phyloP scores from a whole-genome alignment of 2,888 invertebrate species.

The Himalopsyche anomala region DNA sequence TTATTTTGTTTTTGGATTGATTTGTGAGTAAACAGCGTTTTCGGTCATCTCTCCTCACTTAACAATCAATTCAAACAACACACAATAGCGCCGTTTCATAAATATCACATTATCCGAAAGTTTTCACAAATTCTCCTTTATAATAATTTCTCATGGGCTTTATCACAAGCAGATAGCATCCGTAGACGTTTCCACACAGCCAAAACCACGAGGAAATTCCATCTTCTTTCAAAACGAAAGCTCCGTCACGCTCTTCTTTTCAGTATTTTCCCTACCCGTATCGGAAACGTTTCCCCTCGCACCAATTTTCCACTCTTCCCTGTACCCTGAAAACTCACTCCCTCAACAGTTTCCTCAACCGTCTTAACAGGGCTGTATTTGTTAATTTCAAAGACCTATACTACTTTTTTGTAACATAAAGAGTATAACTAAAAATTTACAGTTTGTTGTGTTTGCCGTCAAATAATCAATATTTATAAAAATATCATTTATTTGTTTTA shows the following conservation, averaged over 20 bases:
- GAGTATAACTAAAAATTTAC: too few species aligned
- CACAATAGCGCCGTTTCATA: slow-evolving; percentile 7
- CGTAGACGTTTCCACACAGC: slow-evolving; percentile 18
- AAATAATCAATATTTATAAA: too few species aligned
- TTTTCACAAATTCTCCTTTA: slow-evolving; percentile 16
- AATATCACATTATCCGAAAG: slow-evolving; percentile 11
- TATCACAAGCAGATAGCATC: slow-evolving; percentile 1
- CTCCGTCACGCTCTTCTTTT: slow-evolving; percentile 18
- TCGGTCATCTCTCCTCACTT: too few species aligned
- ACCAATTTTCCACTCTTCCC: slow-evolving; percentile 27
- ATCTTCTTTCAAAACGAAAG: slow-evolving; percentile 20
- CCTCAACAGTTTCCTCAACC: neutral
- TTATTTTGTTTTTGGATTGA: too few species aligned
- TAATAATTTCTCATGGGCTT: neutral
- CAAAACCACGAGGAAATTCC: neutral
- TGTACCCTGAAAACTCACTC: neutral
- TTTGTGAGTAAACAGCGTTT: too few species aligned
- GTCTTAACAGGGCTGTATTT: neutral
- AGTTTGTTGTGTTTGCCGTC: too few species aligned
- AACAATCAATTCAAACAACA: slow-evolving; percentile 6
- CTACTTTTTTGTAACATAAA: too few species aligned
- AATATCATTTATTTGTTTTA: too few species aligned
- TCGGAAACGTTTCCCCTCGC: slow-evolving; percentile 26
- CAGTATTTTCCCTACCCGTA: slow-evolving; percentile 34
- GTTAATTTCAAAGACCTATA: too few species aligned